Evolutionary conservation across 2,888 invertebrate genomes (phyloP).

Genomic region (Agrochola lota): DNA sequence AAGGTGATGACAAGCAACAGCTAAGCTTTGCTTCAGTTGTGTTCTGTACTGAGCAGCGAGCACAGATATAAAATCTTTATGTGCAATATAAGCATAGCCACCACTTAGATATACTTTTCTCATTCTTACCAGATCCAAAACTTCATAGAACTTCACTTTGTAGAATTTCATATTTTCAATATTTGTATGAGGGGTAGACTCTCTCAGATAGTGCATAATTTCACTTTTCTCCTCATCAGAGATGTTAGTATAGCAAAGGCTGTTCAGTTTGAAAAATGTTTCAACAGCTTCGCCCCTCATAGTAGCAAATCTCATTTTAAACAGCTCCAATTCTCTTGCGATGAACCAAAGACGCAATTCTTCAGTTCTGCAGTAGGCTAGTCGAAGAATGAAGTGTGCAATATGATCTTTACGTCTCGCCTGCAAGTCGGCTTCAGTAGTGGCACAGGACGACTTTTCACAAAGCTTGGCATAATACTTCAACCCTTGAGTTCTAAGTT

Average conservation of each 20-base stretch:
- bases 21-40: conserved; percentile 92
- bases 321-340: conserved; percentile 96
- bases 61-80: conserved; percentile 95
- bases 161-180: conserved; percentile 93
- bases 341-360: conserved; percentile 97
- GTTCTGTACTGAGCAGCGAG: conserved; percentile 94
- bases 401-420: conserved; percentile 95
- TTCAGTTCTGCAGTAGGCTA: conserved; percentile 97
- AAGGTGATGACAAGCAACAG: conserved; percentile 92
- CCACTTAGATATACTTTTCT: conserved; percentile 94
- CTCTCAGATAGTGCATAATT: conserved; percentile 91
- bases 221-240: conserved; percentile 92
- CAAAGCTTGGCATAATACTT: conserved; percentile 92
- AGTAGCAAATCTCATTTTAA: conserved; percentile 94
- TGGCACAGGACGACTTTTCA: conserved; percentile 88
- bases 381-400: conserved; percentile 97
- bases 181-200: conserved; percentile 91
- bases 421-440: conserved; percentile 91
- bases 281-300: conserved; percentile 92
- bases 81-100: conserved; percentile 97
- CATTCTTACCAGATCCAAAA: conserved; percentile 94
- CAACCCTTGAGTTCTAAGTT: conserved; percentile 92
- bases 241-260: conserved; percentile 92
- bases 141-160: conserved; percentile 96
- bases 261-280: conserved; percentile 92